Base-by-base conservation (phyloP, 2,888 invertebrate species). In the Monochamus alternatus region DNA sequence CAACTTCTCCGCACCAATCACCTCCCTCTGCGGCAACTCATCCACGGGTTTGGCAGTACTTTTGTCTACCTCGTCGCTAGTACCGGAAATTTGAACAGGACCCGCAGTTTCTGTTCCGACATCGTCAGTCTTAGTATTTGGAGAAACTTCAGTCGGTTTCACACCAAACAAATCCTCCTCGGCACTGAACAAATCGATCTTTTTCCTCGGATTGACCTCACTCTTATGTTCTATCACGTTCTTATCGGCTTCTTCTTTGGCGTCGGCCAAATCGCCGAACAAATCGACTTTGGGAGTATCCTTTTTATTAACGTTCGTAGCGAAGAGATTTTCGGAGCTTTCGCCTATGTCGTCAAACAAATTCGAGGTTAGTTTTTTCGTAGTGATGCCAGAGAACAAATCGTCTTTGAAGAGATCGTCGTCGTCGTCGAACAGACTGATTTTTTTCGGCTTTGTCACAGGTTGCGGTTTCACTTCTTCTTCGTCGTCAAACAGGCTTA, bases 391-490 rank as follows among this genome's bases (percentile, higher is more conserved):
- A 2, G 84, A 80, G 81, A 89, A 89, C 58, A 89, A 81, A 82
- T 89, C 88, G 68, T 87, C 87, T 69, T 85, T 85, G 76, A 88
- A 88, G 30, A 86, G 69, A 77, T 85, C 84, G 64, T 84, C 84
- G 32, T 83, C 82, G 63, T 82, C 78, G 32, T 81, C 78, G 58
- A 83, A 81, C 3, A 83, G 76, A 12, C 75, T 79, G 44, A 76
- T 77, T 73, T 62, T 75, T n/a, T 66, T 66, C 3, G 52, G 7
- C 12, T 69, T 69, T 7, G 47, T 51, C 3, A 60, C 31, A 3
- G 43, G 31, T 22, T 60, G 43, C 55, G 59, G 43, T 30, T 79
- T 77, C 10, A 9, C n/a, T 51, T 51, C 51, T n/a, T 51, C 51
- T 1, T 51, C 51, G 10, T 51, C 51, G 3, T 51, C 51, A 9